A percentile compares a stretch with the other conserved stretches of the same genome.
These are phyloP conservation scores for Oikopleura albicans DNA, from an alignment of 23 tunicate genomes.

Conservation along the genomic window DNA sequence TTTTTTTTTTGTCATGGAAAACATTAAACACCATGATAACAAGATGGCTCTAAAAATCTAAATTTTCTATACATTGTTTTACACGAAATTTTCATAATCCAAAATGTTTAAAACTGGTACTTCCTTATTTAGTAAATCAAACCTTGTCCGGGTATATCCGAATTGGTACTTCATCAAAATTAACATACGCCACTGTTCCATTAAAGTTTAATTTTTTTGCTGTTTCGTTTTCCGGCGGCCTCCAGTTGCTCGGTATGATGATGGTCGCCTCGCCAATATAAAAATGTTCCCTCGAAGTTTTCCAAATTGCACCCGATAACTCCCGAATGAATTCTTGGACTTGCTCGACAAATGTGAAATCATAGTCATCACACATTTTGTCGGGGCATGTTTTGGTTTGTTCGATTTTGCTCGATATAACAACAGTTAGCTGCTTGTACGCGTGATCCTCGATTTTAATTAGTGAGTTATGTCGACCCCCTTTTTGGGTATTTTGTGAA, in stretches of 20 bases:
- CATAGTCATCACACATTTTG: not conserved
- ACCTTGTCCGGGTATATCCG: constrained; percentile 12
- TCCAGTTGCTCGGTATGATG: not conserved
- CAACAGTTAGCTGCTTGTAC: not conserved
- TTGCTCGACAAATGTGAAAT: not conserved
- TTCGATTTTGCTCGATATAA: not conserved
- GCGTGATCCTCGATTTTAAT: not conserved
- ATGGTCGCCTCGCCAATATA: not conserved
- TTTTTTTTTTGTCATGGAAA: too few relatives aligned
- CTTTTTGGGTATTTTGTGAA: not conserved
- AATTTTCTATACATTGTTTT: too few relatives aligned
- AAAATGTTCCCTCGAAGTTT: not conserved
- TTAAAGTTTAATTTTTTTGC: not conserved
- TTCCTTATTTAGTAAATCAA: not conserved
- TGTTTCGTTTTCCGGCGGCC: not conserved
- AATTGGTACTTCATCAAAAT: not conserved
- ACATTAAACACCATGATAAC: too few relatives aligned
- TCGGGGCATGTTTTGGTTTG: not conserved
- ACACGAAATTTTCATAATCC: too few relatives aligned
- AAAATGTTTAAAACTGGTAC: too few relatives aligned
- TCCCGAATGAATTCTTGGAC: not conserved
- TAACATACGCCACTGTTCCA: not conserved
- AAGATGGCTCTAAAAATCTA: too few relatives aligned
- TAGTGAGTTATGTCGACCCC: not conserved
- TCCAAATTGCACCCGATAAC: not conserved